Percentiles rank a stretch among this genome's conserved stretches.
Conservation (phyloP, 2,888 invertebrate species). For the Drosophila dives region DNA sequence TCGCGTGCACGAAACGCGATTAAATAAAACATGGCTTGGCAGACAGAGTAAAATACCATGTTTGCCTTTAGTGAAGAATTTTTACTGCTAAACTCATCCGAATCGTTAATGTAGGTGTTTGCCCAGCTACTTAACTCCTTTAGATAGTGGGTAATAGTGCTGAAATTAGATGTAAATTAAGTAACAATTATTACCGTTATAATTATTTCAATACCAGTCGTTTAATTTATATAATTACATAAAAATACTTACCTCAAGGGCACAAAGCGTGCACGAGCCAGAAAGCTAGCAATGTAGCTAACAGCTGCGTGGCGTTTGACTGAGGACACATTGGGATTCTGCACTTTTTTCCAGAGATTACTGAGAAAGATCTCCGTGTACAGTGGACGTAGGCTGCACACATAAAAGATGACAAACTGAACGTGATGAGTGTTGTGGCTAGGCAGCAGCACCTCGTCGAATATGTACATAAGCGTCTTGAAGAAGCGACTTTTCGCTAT, state of each 20-base stretch:
- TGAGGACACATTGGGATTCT: slow-evolving; percentile 87
- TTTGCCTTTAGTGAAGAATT: slow-evolving; percentile 89
- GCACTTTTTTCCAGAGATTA: slow-evolving; percentile 91
- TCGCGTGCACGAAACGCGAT: slow-evolving; percentile 95
- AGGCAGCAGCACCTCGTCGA: slow-evolving; percentile 92
- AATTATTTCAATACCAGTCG: background rate
- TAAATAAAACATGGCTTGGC: slow-evolving; percentile 96
- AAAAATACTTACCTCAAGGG: slow-evolving; percentile 86
- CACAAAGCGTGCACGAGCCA: slow-evolving; percentile 89
- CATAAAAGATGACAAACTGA: slow-evolving; percentile 91
- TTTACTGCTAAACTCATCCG: slow-evolving; percentile 80
- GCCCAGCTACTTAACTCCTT: slow-evolving; percentile 93
- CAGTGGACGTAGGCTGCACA: slow-evolving; percentile 88
- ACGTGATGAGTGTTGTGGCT: slow-evolving; percentile 93
- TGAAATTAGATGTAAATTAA: slow-evolving; percentile 79
- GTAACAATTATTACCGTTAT: background rate
- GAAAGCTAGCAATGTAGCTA: slow-evolving; percentile 91
- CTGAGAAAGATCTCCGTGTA: slow-evolving; percentile 88
- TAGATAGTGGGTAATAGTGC: slow-evolving; percentile 88
- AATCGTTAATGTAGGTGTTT: slow-evolving; percentile 89
- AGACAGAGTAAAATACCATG: slow-evolving; percentile 95
- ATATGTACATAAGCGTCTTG: slow-evolving; percentile 88
- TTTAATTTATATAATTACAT: background rate
- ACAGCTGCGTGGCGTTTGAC: slow-evolving; percentile 89
- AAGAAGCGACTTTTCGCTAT: slow-evolving; percentile 86